Evolutionary conservation across 2,113 vertebrate species (phyloP).

Genomic region (Aspidoscelis tigris): DNA sequence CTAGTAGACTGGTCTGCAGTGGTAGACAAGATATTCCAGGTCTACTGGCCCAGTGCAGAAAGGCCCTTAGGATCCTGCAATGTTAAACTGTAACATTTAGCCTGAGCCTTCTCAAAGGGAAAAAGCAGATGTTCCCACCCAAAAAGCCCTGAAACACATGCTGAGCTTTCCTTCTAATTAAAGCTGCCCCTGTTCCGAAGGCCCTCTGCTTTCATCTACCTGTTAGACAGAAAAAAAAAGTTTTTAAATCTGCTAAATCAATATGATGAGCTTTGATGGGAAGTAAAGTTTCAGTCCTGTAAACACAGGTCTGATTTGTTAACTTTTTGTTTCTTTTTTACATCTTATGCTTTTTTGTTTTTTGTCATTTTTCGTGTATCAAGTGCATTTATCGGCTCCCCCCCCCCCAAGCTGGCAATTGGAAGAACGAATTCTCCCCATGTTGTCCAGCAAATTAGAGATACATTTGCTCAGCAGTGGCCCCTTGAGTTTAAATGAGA

Average conservation of each 20-base stretch:
- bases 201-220: neutral
- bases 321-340: neutral
- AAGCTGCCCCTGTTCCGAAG: neutral
- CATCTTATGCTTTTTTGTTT: neutral
- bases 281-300: neutral
- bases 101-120: too few species aligned
- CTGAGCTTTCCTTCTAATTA: neutral
- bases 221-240: neutral
- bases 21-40: too few species aligned
- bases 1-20: too few species aligned
- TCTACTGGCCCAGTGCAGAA: too few species aligned
- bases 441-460: conserved; percentile 21
- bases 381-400: neutral
- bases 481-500: conserved; percentile 10
- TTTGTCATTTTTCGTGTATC: neutral
- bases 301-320: neutral
- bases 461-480: neutral
- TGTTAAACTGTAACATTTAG: too few species aligned
- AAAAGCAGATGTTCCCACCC: too few species aligned
- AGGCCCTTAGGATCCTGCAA: too few species aligned
- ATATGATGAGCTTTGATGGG: neutral
- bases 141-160: neutral
- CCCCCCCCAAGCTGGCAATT: neutral
- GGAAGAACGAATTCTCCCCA: neutral
- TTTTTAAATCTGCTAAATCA: neutral